Evolutionary conservation across 2,888 invertebrate genomes (phyloP).

Genomic region (Acleris holmiana): DNA sequence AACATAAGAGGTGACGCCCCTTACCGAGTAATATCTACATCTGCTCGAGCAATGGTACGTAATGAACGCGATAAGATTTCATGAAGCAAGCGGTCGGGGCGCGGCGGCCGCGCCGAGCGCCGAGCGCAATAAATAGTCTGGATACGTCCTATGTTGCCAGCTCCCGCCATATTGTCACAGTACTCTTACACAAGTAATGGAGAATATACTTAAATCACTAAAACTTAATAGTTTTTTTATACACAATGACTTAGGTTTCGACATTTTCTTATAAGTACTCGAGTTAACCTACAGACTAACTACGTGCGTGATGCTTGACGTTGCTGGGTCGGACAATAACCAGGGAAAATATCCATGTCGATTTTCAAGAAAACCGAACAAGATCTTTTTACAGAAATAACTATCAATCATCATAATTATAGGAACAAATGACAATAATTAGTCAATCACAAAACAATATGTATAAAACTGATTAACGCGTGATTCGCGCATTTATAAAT

Average conservation of each 20-base stretch:
- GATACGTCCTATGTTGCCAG: conserved; percentile 75
- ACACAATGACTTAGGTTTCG: conserved; percentile 85
- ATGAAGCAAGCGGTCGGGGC: conserved; percentile 52
- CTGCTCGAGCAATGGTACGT: conserved; percentile 59
- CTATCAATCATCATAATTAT: conserved; percentile 75
- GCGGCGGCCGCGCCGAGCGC: conserved; percentile 45
- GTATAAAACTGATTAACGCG: conserved; percentile 75
- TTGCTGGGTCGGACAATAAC: conserved; percentile 49
- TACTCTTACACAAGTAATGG: conserved; percentile 79
- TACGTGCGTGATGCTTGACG: conserved; percentile 67
- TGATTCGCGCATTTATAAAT: conserved; percentile 73
- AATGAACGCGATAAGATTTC: conserved; percentile 71
- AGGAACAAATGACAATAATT: conserved; percentile 82
- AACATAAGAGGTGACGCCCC: conserved; percentile 73
- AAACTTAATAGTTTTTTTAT: conserved; percentile 79
- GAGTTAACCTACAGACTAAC: conserved; percentile 77
- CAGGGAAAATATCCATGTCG: conserved; percentile 74
- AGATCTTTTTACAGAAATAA: conserved; percentile 70
- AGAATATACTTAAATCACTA: conserved; percentile 79
- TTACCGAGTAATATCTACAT: conserved; percentile 73
- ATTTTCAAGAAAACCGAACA: conserved; percentile 82
- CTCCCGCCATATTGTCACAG: conserved; percentile 74
- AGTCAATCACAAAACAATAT: conserved; percentile 79
- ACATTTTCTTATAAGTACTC: conserved; percentile 83
- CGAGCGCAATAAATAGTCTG: conserved; percentile 52